phyloP scores from a whole-genome alignment of 2,797 vertebrate species.

The Phrynocephalus vlangalii region DNA sequence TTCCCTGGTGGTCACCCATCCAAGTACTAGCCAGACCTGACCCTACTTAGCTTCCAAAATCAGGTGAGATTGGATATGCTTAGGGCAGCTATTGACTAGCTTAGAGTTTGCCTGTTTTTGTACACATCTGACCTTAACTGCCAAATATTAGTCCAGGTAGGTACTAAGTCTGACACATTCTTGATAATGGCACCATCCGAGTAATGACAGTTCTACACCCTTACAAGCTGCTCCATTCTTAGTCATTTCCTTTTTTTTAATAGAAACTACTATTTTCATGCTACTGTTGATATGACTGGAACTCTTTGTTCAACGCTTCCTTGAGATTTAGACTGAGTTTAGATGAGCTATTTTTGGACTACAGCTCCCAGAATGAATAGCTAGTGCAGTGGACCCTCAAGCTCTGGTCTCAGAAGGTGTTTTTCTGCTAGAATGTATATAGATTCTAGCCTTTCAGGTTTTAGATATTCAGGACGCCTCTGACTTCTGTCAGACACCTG shows the following conservation, averaged over 20 bases:
- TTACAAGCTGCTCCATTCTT: background rate
- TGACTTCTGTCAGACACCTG: background rate
- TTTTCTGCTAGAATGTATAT: constrained; percentile 15
- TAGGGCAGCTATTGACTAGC: constrained; percentile 14
- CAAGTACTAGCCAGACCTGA: too few relatives aligned
- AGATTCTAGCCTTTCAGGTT: background rate
- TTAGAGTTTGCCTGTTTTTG: constrained; percentile 32
- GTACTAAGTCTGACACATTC: background rate
- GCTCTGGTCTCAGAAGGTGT: background rate
- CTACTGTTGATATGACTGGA: background rate
- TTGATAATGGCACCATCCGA: constrained; percentile 3
- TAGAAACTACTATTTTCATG: background rate
- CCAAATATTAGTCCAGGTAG: constrained; percentile 32
- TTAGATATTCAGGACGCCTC: background rate
- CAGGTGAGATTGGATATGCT: too few relatives aligned
- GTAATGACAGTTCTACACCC: constrained; percentile 1
- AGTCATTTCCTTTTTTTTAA: constrained; percentile 22
- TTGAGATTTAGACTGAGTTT: constrained; percentile 10
- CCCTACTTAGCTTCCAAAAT: too few relatives aligned
- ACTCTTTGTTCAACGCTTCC: background rate
- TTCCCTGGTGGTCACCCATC: too few relatives aligned
- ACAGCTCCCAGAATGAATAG: too few relatives aligned
- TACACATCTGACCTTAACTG: constrained; percentile 16
- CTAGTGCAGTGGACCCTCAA: too few relatives aligned
- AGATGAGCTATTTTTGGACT: too few relatives aligned